Evolutionary conservation across 1,140 invertebrate genomes (phyloP), one percentile per base, ranked within the genome.

Genomic region (Drosophila sechellia): DNA sequence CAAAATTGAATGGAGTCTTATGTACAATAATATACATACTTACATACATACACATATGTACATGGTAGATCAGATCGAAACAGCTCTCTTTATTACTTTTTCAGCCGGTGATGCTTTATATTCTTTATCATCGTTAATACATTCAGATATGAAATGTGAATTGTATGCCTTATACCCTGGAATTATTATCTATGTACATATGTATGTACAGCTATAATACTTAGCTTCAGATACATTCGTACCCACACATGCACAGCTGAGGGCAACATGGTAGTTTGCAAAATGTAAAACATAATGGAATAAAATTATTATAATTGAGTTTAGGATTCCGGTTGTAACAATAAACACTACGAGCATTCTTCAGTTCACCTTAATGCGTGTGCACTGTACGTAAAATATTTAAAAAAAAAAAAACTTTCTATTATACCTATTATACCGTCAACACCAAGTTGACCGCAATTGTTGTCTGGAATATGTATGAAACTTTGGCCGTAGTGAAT

Each of bases 131-230:
- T 11, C 25, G 27, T 60, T 42, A 48, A 27, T 5, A 46, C 52
- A 45, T 37, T 6, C 0, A 37, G 27, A 48, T 6, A 52, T 68
- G 25, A 35, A 75, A 57, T 56, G 55, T 40, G 40, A 57, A 66
- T 43, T 65, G 15, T 79, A 50, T 78, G 72, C 61, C 60, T 66
- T 45, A 52, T 43, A 22, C 13, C n/a, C 53, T 42, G 25, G 46
- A 65, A 58, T 79, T 73, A 79, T 63, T 63, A 64, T 70, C 58
- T 48, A 64, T 77, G 54, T 48, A 31, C 31, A 8, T 31, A 22
- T 22, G 20, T 56, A 64, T 68, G 20, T 52, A 53, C 27, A 57
- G 63, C 25, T 61, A 65, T 61, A 39, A 65, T 8, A 31, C 31
- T 10, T 68, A 45, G 60, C 59, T 53, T 53, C 31, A 52, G 5